Base-by-base conservation (phyloP, 2,888 invertebrate genomes). In the Drosophila mimetica region DNA sequence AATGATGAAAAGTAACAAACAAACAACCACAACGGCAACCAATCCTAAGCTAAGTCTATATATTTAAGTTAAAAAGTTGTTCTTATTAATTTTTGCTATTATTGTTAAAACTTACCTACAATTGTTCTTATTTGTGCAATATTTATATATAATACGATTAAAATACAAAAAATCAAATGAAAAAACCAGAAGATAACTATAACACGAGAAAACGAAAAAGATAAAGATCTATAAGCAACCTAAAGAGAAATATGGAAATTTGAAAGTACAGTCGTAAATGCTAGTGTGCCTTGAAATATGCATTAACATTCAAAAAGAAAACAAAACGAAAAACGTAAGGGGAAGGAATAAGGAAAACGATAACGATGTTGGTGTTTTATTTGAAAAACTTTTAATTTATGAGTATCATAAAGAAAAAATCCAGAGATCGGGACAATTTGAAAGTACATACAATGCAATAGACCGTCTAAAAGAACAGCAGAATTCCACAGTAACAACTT, bases 251-350 rank as follows among this genome's bases (percentile, higher is more conserved):
- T 20, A 70, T 64, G 70, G 57, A 52, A 46, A 66, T 76, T 77
- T 74, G 71, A 82, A 84, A 81, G 83, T 88, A 86, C 80, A 78
- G 88, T 83, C 69, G 71, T 81, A 88, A 79, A 80, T 87, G 90
- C 87, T 90, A 89, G 89, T 89, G 89, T 89, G 89, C 89, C 89
- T 89, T 89, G 89, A 89, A 88, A 88, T 79, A 88, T 78, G 87
- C 81, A 77, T 76, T 75, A 75, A 75, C 75, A 69, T 74, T 75
- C 57, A 69, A 69, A 69, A 73, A 55, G 59, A 69, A 70, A 82
- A 71, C 53, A 71, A 58, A 55, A 28, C 64, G 61, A 48, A 70
- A 70, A 67, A 59, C 50, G 52, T 47, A 67, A 48, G 61, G 74
- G 41, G 25, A 59, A 48, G 51, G 58, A 32, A 39, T 41, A 58